These are phyloP conservation scores for Pissodes strobi DNA, from an alignment of 1,140 invertebrate genomes.

Conservation along the genomic window DNA sequence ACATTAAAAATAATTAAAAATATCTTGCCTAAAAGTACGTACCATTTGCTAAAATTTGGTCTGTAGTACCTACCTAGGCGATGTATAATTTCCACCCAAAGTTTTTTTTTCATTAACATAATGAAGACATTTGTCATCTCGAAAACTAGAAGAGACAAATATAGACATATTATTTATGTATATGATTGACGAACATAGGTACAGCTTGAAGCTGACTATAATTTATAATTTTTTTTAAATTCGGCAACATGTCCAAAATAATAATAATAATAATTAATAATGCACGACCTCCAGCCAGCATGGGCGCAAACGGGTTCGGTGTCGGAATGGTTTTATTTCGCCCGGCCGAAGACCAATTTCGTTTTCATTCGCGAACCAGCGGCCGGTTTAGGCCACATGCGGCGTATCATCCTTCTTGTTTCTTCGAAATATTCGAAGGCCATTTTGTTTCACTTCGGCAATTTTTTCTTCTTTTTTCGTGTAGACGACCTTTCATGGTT, in stretches of 20 bases:
- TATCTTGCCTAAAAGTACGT: too few species aligned
- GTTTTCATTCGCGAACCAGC: slow-evolving; percentile 11
- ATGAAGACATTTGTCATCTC: too few species aligned
- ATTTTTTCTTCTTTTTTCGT: slow-evolving; percentile 25
- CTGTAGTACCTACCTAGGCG: too few species aligned
- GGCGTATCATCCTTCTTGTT: slow-evolving; percentile 29
- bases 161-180: too few species aligned
- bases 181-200: too few species aligned
- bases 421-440: slow-evolving; percentile 33
- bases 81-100: too few species aligned
- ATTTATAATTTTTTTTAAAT: too few species aligned
- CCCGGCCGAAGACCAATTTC: background rate
- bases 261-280: background rate
- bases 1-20: too few species aligned
- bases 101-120: too few species aligned
- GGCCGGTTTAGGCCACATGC: slow-evolving; percentile 15
- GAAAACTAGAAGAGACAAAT: too few species aligned
- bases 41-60: too few species aligned
- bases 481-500: slow-evolving; percentile 34
- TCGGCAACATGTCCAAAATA: background rate
- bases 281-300: background rate
- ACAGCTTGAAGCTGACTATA: too few species aligned
- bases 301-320: background rate
- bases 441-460: slow-evolving; percentile 25
- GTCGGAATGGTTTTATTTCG: background rate